A percentile compares a stretch with the other conserved stretches of the same genome.
Evolutionary conservation across 2,888 invertebrate species (phyloP).

Genomic region (Anthrax anthrax): DNA sequence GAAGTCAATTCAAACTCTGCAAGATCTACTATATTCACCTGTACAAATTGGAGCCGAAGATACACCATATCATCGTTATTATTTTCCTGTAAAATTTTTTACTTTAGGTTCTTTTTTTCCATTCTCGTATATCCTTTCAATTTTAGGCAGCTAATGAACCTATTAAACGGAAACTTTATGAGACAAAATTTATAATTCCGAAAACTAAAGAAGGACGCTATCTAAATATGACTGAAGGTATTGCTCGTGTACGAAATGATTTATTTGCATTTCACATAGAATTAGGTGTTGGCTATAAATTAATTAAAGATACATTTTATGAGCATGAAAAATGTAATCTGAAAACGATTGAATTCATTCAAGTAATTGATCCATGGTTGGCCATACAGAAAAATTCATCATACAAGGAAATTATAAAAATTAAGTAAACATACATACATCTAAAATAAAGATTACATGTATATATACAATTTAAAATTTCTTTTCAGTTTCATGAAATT

Average conservation of each 20-base stretch:
- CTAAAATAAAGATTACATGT: not conserved
- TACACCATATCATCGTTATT: slow-evolving; percentile 46
- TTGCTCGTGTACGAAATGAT: slow-evolving; percentile 32
- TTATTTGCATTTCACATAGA: slow-evolving; percentile 16
- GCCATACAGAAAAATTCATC: slow-evolving; percentile 26
- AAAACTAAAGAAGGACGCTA: slow-evolving; percentile 34
- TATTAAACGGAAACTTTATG: slow-evolving; percentile 36
- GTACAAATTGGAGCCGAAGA: slow-evolving; percentile 48
- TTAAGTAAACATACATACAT: slow-evolving; percentile 19
- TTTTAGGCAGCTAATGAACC: slow-evolving; percentile 34
- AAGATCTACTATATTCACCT: slow-evolving; percentile 45
- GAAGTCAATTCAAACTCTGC: slow-evolving; percentile 42
- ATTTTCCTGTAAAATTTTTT: slow-evolving; percentile 33
- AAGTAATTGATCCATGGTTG: slow-evolving; percentile 25
- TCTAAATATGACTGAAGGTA: slow-evolving; percentile 36
- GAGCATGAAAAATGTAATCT: slow-evolving; percentile 20
- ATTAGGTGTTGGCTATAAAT: slow-evolving; percentile 12
- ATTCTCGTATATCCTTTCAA: not conserved
- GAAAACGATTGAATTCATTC: slow-evolving; percentile 21
- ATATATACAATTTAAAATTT: slow-evolving; percentile 8
- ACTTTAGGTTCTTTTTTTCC: not conserved
- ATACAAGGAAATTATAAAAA: slow-evolving; percentile 29
- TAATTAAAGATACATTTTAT: slow-evolving; percentile 15
- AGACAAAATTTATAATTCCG: slow-evolving; percentile 38
- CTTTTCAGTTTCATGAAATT: slow-evolving; percentile 29